phyloP scores from a whole-genome alignment of 2,113 vertebrate species.

The Phrynosoma blainvillii region DNA sequence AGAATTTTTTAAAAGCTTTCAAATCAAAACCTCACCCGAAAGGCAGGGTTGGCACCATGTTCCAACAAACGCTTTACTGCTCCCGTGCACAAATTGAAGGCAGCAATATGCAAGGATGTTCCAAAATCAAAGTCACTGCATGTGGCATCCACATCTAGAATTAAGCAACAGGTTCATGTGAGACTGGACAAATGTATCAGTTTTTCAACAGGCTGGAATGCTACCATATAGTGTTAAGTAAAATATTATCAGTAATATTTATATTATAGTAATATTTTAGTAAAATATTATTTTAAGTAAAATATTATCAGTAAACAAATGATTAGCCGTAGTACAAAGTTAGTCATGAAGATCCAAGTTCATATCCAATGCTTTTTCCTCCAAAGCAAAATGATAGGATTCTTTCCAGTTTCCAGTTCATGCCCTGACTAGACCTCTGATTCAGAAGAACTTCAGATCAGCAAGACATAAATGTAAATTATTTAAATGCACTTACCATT shows the following conservation, averaged over 20 bases:
- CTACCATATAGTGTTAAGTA: not conserved
- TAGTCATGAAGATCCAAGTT: not conserved
- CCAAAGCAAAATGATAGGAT: no score
- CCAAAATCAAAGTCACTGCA: slow-evolving; percentile 98
- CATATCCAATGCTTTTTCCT: not conserved
- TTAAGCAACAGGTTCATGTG: slow-evolving; percentile 58
- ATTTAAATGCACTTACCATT: not conserved
- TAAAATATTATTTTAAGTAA: not conserved
- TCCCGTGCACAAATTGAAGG: slow-evolving; percentile 91
- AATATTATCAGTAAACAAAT: no score
- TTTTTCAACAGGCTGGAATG: slow-evolving; percentile 12
- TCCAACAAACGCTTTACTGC: slow-evolving; percentile 91
- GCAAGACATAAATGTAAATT: no score
- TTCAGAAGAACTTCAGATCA: not conserved
- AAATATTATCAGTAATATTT: no score
- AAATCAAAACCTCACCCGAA: slow-evolving; percentile 84
- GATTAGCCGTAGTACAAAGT: no score
- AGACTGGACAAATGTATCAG: not conserved
- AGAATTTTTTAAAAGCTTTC: not conserved
- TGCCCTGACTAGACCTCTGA: not conserved
- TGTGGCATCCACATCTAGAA: slow-evolving; percentile 94
- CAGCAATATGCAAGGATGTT: slow-evolving; percentile 94
- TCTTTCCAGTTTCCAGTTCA: not conserved
- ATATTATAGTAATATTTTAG: not conserved
- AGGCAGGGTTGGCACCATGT: slow-evolving; percentile 93